phyloP scores from a whole-genome alignment of 2,113 vertebrate species.

The Tragelaphus scriptus region DNA sequence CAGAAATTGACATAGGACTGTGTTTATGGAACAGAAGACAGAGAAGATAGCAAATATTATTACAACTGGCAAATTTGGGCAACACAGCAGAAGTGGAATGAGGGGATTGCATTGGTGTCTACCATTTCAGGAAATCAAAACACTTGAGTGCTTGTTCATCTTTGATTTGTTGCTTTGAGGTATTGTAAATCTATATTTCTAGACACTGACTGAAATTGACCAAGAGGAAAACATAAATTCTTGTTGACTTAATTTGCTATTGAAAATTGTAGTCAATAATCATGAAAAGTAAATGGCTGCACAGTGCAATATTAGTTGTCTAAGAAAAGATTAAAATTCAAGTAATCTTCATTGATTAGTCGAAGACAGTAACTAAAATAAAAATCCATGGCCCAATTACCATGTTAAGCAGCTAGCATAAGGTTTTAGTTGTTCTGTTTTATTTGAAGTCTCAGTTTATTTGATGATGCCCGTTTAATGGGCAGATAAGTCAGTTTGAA shows the following conservation, averaged over 20 bases:
- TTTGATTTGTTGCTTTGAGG: constrained; percentile 71
- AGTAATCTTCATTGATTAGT: constrained; percentile 78
- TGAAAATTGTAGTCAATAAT: constrained; percentile 82
- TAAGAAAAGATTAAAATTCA: constrained; percentile 80
- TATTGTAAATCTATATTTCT: constrained; percentile 75
- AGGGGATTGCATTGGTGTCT: not conserved
- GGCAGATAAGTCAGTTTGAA: constrained; percentile 50
- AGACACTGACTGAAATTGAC: constrained; percentile 76
- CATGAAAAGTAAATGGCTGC: constrained; percentile 76
- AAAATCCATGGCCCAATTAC: constrained; percentile 77
- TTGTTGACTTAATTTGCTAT: constrained; percentile 80
- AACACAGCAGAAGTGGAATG: not conserved
- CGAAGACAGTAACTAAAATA: constrained; percentile 73
- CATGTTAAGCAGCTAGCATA: constrained; percentile 66
- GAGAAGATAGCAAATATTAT: constrained; percentile 18
- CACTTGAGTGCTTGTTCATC: constrained; percentile 44
- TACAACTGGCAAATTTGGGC: constrained; percentile 32
- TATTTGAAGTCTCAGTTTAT: constrained; percentile 63
- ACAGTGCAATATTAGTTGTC: constrained; percentile 72
- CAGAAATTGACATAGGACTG: not conserved
- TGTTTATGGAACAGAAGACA: constrained; percentile 30
- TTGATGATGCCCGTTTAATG: constrained; percentile 68
- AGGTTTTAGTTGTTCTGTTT: constrained; percentile 52
- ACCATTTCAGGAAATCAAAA: constrained; percentile 24
- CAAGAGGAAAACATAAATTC: constrained; percentile 77